These are phyloP conservation scores for Ypsolopha scabrella DNA, from an alignment of 2,888 invertebrate genomes.

Conservation along the genomic window DNA sequence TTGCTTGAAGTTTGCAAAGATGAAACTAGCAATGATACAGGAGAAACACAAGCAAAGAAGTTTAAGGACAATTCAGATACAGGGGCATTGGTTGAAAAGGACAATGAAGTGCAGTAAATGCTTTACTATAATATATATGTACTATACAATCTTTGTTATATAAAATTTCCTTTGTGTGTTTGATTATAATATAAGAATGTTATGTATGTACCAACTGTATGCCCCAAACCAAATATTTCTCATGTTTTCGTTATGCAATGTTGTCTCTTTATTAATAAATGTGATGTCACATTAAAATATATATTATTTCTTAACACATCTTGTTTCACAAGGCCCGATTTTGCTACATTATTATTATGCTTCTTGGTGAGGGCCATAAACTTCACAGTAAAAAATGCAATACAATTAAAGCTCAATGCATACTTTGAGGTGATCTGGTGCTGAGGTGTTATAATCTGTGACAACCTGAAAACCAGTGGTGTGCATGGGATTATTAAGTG, in stretches of 20 bases:
- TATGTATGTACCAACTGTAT: background rate
- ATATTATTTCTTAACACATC: background rate
- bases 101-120: background rate
- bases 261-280: background rate
- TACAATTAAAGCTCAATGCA: too few relatives aligned
- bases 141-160: background rate
- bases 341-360: too few relatives aligned
- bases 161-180: background rate
- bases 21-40: constrained; percentile 41
- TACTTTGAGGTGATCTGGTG: too few relatives aligned
- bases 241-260: background rate
- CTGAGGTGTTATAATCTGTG: too few relatives aligned
- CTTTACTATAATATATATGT: background rate
- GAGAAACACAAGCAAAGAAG: constrained; percentile 54
- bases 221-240: background rate
- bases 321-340: too few relatives aligned
- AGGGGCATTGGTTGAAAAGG: constrained; percentile 6
- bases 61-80: constrained; percentile 36
- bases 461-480: too few relatives aligned
- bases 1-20: constrained; percentile 74
- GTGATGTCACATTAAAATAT: background rate
- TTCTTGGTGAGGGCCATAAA: too few relatives aligned
- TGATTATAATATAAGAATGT: background rate
- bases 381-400: too few relatives aligned
- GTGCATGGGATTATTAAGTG: too few relatives aligned